A percentile compares a stretch with the other conserved stretches of the same genome.
phyloP scores from a whole-genome alignment of 2,888 invertebrate species.

The Atherix ibis region DNA sequence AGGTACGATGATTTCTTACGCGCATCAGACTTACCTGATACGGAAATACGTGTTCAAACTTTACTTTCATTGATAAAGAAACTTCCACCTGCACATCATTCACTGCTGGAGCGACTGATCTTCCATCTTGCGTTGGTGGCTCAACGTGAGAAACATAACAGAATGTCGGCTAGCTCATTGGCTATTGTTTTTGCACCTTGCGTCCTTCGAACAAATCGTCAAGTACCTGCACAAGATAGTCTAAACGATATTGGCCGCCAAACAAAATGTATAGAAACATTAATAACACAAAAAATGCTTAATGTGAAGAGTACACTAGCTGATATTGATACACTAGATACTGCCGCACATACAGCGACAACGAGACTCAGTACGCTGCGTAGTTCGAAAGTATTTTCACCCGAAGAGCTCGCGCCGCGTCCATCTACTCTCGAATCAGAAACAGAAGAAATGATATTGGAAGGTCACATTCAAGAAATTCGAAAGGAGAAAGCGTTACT shows the following conservation, averaged over 20 bases:
- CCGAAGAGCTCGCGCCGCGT: constrained; percentile 20
- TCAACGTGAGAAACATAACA: constrained; percentile 68
- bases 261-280: constrained; percentile 78
- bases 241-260: constrained; percentile 79
- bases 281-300: constrained; percentile 70
- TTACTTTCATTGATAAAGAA: constrained; percentile 77
- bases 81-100: constrained; percentile 76
- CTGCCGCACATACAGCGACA: constrained; percentile 71
- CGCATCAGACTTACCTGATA: constrained; percentile 70
- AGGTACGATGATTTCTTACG: constrained; percentile 88
- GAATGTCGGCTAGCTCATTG: constrained; percentile 81
- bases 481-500: constrained; percentile 67
- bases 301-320: constrained; percentile 73
- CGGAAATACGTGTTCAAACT: constrained; percentile 66
- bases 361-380: constrained; percentile 62
- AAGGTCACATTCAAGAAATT: constrained; percentile 65
- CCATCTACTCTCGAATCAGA: constrained; percentile 34
- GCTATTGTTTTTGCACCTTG: constrained; percentile 94
- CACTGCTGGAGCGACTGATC: constrained; percentile 79
- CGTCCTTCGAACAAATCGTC: constrained; percentile 73
- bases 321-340: constrained; percentile 80
- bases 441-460: constrained; percentile 58
- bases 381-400: constrained; percentile 52
- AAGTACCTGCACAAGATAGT: constrained; percentile 81
- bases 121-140: constrained; percentile 86